A percentile compares a stretch with the other conserved stretches of the same genome.
Conservation (phyloP, 2,113 vertebrate species). For the Pachypanchax playfairii region DNA sequence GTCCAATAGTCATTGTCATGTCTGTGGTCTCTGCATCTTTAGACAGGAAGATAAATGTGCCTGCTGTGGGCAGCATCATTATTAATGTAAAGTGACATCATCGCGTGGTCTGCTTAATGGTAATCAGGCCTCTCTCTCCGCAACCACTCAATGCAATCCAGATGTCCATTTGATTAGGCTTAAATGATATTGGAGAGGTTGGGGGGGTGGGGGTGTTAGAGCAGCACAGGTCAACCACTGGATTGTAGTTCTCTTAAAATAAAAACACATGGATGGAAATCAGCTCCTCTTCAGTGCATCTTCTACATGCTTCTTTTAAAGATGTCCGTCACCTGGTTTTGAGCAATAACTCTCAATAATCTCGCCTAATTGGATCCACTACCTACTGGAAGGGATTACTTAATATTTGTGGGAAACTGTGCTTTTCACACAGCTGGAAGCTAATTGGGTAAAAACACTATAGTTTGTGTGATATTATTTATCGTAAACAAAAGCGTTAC, state of each 20-base stretch:
- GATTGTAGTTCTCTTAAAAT: slow-evolving; percentile 67
- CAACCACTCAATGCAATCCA: slow-evolving; percentile 69
- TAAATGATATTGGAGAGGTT: slow-evolving; percentile 58
- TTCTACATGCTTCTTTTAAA: slow-evolving; percentile 17
- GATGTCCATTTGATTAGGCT: slow-evolving; percentile 75
- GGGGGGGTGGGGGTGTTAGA: slow-evolving; percentile 26
- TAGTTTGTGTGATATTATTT: too few relatives aligned
- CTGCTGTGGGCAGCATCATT: slow-evolving; percentile 70
- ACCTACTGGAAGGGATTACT: too few relatives aligned
- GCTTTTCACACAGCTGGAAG: too few relatives aligned
- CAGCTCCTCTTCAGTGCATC: background rate
- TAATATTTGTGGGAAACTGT: too few relatives aligned
- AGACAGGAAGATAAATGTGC: slow-evolving; percentile 70
- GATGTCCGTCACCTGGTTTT: slow-evolving; percentile 51
- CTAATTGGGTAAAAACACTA: too few relatives aligned
- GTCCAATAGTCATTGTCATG: slow-evolving; percentile 30
- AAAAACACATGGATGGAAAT: slow-evolving; percentile 71
- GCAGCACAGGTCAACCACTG: slow-evolving; percentile 49
- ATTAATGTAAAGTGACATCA: slow-evolving; percentile 81
- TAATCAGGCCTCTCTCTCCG: slow-evolving; percentile 73
- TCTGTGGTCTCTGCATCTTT: slow-evolving; percentile 37
- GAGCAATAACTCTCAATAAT: slow-evolving; percentile 40
- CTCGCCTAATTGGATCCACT: background rate
- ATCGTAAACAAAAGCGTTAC: too few relatives aligned
- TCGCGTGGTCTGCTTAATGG: slow-evolving; percentile 74